Base-by-base conservation (phyloP, 2,888 invertebrate genomes). In the Acholoe squamosa region DNA sequence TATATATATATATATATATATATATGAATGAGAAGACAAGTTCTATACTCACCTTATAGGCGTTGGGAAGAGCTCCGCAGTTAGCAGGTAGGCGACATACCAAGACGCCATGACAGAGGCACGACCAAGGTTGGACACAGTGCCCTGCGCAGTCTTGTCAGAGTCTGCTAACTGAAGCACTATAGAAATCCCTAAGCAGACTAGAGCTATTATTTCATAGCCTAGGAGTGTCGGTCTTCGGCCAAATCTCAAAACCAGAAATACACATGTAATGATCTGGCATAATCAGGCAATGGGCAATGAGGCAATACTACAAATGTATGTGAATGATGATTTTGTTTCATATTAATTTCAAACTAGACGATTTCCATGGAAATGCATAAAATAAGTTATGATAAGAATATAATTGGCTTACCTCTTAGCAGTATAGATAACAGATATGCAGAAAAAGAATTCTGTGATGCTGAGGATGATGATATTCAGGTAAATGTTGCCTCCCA, bases 41-140 rank as follows among this genome's bases (percentile, higher is more conserved):
- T 43, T 14, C 28, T 28, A 28, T 33, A 33, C 43, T 14, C 84
- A 84, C 84, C 84, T 84, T 1, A 84, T 84, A 22, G 33, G 43
- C 0, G 84, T 84, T 19, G 56, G 67, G 90, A 90, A 90, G 51
- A 77, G 89, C 33, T 54, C 88, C 14, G 84, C 90, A 19, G 80
- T 90, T n/a, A 90, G 91, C 0, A 89, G 90, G 33, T 51, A 86
- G 91, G 90, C 90, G 25, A 88, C 88, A 61, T 88, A 88, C 61
- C 77, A 91, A 84, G 84, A 54, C 33, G 90, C 90, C 80, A 89
- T 89, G 43, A 90, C 90, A 10, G 90, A 90, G n/a, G 52, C 90
- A 33, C 77, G 86, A 1, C 71, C 90, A 25, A 56, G 33, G 33
- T 34, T 89, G 14, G 91, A 90, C 7, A 88, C 89, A 0, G 89